A percentile compares a stretch with the other conserved stretches of the same genome.
Conservation (phyloP, 1,140 invertebrate species). For the Stegodyphus mimosarum region DNA sequence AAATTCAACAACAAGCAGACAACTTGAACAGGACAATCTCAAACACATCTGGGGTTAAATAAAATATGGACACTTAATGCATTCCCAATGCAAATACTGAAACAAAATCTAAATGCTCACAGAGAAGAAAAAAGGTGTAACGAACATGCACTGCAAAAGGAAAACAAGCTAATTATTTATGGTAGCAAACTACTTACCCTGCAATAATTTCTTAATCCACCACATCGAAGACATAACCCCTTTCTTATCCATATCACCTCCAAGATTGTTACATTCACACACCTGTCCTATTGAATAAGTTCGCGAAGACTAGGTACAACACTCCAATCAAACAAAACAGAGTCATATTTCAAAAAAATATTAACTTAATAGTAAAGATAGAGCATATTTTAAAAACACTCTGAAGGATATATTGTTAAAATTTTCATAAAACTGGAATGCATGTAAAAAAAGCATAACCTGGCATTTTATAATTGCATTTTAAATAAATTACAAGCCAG, state of each 20-base stretch:
- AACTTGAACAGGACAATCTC: no score
- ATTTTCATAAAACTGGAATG: no score
- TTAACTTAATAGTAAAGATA: not conserved
- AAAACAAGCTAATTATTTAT: conserved; percentile 24
- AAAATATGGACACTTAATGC: not conserved
- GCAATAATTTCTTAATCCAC: conserved; percentile 51
- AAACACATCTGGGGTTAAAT: no score
- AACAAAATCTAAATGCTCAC: not conserved
- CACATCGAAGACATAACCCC: conserved; percentile 28
- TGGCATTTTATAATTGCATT: no score
- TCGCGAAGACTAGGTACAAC: conserved; percentile 31
- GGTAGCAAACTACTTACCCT: conserved; percentile 44
- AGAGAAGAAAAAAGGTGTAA: not conserved
- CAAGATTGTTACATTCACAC: conserved; percentile 30
- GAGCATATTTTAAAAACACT: not conserved
- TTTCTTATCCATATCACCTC: conserved; percentile 8
- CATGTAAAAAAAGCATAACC: no score
- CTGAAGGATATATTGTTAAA: not conserved
- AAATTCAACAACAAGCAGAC: no score
- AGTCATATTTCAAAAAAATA: not conserved
- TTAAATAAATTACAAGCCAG: no score
- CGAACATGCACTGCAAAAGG: conserved; percentile 32
- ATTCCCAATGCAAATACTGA: not conserved
- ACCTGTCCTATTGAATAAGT: conserved; percentile 50
- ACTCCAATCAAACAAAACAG: not conserved